Conservation (phyloP, 53 echinoderm and acorn worm genomes). For the Echinarachnius parma region DNA sequence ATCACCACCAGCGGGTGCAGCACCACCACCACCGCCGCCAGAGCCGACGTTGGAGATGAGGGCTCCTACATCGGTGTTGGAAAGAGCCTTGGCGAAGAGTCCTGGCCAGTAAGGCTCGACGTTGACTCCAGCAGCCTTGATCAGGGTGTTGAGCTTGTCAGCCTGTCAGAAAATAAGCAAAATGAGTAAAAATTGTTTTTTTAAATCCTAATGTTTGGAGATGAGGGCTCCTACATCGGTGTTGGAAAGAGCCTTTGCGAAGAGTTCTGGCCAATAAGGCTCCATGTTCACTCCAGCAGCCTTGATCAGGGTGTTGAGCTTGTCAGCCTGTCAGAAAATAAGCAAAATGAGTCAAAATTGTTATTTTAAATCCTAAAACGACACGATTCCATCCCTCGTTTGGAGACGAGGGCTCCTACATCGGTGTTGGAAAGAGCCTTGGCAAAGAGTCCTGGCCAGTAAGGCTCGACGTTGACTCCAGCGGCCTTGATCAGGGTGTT, state of each 20-base stretch:
- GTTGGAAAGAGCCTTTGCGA: slow-evolving; percentile 77
- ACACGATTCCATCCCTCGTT: no score
- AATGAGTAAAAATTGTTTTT: not conserved
- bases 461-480: slow-evolving; percentile 77
- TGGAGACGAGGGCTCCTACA: slow-evolving; percentile 7
- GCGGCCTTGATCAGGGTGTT: slow-evolving; percentile 80
- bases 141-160: slow-evolving; percentile 79
- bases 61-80: slow-evolving; percentile 48
- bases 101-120: slow-evolving; percentile 98
- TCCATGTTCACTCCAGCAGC: slow-evolving; percentile 85
- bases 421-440: slow-evolving; percentile 56
- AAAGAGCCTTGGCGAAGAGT: slow-evolving; percentile 89
- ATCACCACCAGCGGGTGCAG: slow-evolving; percentile 42
- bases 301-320: slow-evolving; percentile 51
- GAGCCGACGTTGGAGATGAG: slow-evolving; percentile 80
- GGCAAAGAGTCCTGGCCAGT: slow-evolving; percentile 98
- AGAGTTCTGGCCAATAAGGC: slow-evolving; percentile 96
- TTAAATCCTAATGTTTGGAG: slow-evolving; percentile 14
- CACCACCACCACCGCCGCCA: slow-evolving; percentile 61
- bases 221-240: slow-evolving; percentile 66
- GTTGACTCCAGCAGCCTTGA: slow-evolving; percentile 79
- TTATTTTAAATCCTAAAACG: no score
- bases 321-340: slow-evolving; percentile 62
- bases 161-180: slow-evolving; percentile 42
- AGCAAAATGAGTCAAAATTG: not conserved